Evolutionary conservation across 2,888 invertebrate genomes (phyloP), one percentile per base, ranked within the genome.

Genomic region (Patella depressa): DNA sequence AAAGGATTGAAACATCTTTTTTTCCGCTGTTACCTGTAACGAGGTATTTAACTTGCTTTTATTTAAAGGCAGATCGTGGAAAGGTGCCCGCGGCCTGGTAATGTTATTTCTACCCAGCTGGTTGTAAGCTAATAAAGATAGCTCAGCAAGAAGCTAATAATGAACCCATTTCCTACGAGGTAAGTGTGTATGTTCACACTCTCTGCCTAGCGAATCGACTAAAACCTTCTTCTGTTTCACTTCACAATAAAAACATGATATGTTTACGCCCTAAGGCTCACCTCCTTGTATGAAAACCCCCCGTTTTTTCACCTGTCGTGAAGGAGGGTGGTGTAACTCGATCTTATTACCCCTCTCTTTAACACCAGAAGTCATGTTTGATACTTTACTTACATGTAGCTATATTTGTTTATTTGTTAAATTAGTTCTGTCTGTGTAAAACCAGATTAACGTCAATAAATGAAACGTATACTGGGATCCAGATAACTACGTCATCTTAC

Each of bases 121-220:
- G 65, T 24, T 24, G 65, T 65, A 65, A 65, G 24, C 65, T 65
- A 65, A 65, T 65, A 65, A 24, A 65, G 65, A 65, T 65, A 19
- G 65, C 65, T 24, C 65, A 65, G 65, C 65, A 65, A 65, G 65
- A 65, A 65, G 65, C 65, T 65, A 65, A 24, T 65, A 65, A 65
- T 65, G 24, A 65, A 65, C 19, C 19, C 65, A 24, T 65, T 65
- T 65, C 24, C 65, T 19, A 15, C 19, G 19, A 65, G 24, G 19
- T 65, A 19, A 65, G 65, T 65, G 19, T 65, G 65, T 65, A 65
- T 65, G 65, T 65, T 65, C 65, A 65, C 65, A 65, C 65, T 65
- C 19, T 24, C 19, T 24, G 65, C 65, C 24, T 65, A 65, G 19
- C 24, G 65, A 65, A 24, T 65, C 65, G 65, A 65, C 19, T 65